phyloP scores from a whole-genome alignment of 2,797 vertebrate species.

The Rhinogobio ventralis region DNA sequence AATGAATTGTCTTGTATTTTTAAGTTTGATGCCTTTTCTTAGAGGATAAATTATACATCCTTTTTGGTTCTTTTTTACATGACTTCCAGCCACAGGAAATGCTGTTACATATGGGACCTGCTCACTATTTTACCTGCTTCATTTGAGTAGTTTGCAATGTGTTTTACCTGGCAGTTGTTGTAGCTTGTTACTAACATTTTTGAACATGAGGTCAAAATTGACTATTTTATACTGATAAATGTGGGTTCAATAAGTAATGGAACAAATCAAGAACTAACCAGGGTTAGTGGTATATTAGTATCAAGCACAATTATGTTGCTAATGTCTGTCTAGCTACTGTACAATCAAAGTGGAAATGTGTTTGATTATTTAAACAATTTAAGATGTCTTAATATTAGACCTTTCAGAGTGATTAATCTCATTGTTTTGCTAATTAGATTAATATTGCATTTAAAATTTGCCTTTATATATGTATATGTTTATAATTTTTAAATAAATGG shows the following conservation, averaged over 20 bases:
- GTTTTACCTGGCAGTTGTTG: conserved; percentile 8
- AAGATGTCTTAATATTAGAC: neutral
- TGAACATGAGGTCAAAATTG: neutral
- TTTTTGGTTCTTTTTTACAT: conserved; percentile 15
- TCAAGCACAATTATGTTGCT: conserved; percentile 19
- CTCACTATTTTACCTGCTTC: neutral
- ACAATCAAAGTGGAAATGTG: neutral
- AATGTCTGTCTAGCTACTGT: conserved; percentile 3
- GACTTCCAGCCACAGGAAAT: conserved; percentile 20
- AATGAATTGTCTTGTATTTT: conserved; percentile 21
- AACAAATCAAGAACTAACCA: conserved; percentile 10
- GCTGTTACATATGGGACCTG: conserved; percentile 16
- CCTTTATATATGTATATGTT: neutral
- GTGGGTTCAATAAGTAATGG: conserved; percentile 1
- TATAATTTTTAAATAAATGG: neutral
- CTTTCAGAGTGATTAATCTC: neutral
- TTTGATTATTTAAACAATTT: neutral
- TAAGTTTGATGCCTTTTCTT: conserved; percentile 1
- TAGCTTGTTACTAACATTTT: neutral
- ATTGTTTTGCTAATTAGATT: neutral
- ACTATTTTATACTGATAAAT: conserved; percentile 6
- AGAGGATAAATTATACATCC: conserved; percentile 5
- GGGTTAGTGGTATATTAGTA: neutral
- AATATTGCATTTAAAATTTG: neutral
- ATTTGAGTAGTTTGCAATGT: neutral